Evolutionary conservation across 2,113 vertebrate genomes (phyloP), one percentile per base, ranked within the genome.

Genomic region (Stigmatopora nigra): DNA sequence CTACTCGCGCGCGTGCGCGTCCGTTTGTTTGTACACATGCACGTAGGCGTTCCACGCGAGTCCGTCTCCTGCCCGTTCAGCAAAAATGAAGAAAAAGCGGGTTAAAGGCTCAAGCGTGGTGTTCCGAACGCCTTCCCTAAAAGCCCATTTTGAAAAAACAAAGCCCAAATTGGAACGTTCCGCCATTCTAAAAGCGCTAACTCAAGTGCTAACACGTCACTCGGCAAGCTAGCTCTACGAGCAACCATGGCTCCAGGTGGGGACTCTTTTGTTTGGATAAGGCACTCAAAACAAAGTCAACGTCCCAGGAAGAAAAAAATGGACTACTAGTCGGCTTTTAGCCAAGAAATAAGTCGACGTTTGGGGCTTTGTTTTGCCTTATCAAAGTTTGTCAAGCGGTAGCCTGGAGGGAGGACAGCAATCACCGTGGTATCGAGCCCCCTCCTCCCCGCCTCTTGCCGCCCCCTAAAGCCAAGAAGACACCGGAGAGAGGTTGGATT

Each of bases 401-500:
- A 45, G 67, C 77, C 82, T 58, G 62, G 56, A 78, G 84, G 73
- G 59, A 74, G 72, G 80, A 87, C 74, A 82, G 75, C 72, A 79
- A 82, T 74, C 81, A 78, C 81, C 77, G 83, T 75, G 25, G 20
- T 31, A 56, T 8, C 22, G 6, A 31, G 25, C 25, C 53, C 22
- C 20, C 52, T 6, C 77, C 2, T 31, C 25, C 25, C 25, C 25
- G 25, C 25, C 25, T 31, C 25, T 3, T 31, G 25, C 25, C 82
- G 76, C 85, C 82, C 83, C 84, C 82, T 75, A 74, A 80, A 82
- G 84, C 79, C 79, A 52, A 82, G 68, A 49, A 84, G 84, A 84
- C 86, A 79, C 82, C 77, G 82, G 82, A 83, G 82, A 85, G 84
- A 88, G 87, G 89, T 83, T 86, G 82, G 48, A 80, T 82, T 89